Percentiles rank a stretch among this genome's conserved stretches.
phyloP scores from a whole-genome alignment of 2,888 invertebrate species.

The Lacanobia wlatinum region DNA sequence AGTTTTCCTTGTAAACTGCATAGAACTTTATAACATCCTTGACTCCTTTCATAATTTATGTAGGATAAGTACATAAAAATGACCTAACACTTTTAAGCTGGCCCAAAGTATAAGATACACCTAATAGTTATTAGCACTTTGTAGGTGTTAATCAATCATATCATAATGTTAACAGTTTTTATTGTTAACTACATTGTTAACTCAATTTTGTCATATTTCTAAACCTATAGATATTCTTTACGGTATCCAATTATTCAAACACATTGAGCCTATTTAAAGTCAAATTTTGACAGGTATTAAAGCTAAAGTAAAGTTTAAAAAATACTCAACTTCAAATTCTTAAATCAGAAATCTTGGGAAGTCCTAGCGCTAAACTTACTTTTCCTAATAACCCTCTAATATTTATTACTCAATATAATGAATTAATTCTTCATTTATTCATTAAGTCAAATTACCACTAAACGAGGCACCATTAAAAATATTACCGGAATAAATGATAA shows the following conservation, averaged over 20 bases:
- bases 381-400: slow-evolving; percentile 9
- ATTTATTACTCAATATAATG: slow-evolving; percentile 1
- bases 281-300: background rate
- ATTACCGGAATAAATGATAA: slow-evolving; percentile 4
- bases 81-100: slow-evolving; percentile 29
- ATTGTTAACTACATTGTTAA: background rate
- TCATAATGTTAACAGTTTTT: slow-evolving; percentile 9
- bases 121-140: slow-evolving; percentile 20
- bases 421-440: background rate
- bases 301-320: background rate
- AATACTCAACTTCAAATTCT: background rate
- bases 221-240: too few species aligned
- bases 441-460: background rate
- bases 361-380: background rate
- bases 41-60: slow-evolving; percentile 32
- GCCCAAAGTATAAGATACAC: background rate
- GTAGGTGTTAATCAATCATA: slow-evolving; percentile 18
- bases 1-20: slow-evolving; percentile 43
- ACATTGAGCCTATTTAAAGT: background rate
- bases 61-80: slow-evolving; percentile 25
- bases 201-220: background rate
- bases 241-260: too few species aligned
- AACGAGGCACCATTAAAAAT: slow-evolving; percentile 7
- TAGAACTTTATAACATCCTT: slow-evolving; percentile 38
- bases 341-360: background rate